Conservation (phyloP, 1,140 invertebrate genomes). For the Pentalonia nigronervosa region DNA sequence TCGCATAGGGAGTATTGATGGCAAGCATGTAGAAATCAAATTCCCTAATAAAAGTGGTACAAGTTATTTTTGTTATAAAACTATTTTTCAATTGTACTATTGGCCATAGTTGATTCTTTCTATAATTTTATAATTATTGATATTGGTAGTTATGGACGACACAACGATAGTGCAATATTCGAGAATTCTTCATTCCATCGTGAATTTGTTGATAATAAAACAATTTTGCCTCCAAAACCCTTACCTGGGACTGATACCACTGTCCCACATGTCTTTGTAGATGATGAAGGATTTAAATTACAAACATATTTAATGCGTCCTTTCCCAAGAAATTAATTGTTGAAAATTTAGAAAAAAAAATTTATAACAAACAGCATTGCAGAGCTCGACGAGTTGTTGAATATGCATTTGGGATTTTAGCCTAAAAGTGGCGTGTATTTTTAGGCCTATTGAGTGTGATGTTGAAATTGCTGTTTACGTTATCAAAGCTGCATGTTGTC, state of each 20-base stretch:
- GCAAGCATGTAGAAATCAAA: no score
- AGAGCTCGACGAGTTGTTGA: conserved; percentile 37
- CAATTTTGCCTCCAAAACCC: not conserved
- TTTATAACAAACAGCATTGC: not conserved
- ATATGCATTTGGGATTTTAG: conserved; percentile 36
- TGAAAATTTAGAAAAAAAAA: not conserved
- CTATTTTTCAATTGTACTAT: no score
- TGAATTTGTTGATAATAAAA: not conserved
- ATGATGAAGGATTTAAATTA: conserved; percentile 47
- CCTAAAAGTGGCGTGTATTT: not conserved
- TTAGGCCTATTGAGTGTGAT: not conserved
- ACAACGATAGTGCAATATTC: conserved; percentile 41
- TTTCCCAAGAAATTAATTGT: not conserved
- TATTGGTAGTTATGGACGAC: no score
- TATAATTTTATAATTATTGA: no score
- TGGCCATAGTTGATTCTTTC: no score
- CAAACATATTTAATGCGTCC: no score
- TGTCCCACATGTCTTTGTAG: conserved; percentile 26
- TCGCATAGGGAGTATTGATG: no score
- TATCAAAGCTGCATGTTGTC: not conserved
- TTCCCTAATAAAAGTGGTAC: no score
- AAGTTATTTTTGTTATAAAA: no score
- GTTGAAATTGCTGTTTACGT: not conserved
- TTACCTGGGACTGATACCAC: conserved; percentile 59
- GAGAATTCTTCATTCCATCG: conserved; percentile 27